A percentile compares a stretch with the other conserved stretches of the same genome.
These are phyloP conservation scores for Agapostemon virescens DNA, from an alignment of 2,888 invertebrate species.

Conservation along the genomic window DNA sequence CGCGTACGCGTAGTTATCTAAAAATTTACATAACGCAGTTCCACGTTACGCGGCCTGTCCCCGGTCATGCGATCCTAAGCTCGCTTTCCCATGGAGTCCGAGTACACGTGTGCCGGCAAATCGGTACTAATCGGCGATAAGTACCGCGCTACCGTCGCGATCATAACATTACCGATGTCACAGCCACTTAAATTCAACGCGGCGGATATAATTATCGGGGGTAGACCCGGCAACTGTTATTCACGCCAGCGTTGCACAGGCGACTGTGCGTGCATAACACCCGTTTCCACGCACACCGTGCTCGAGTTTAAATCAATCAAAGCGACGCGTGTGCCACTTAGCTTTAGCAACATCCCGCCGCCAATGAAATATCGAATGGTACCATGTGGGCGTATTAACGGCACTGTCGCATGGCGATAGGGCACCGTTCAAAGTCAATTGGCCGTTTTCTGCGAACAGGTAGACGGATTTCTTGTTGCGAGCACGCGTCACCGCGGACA, in stretches of 20 bases:
- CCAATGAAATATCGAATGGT: conserved; percentile 41
- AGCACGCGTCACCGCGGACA: conserved; percentile 41
- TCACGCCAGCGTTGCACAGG: conserved; percentile 1
- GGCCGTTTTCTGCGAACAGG: conserved; percentile 46
- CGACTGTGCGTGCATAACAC: neutral
- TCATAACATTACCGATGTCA: conserved; percentile 18
- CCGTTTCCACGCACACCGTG: conserved; percentile 22
- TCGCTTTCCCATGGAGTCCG: neutral
- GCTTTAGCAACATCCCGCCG: conserved; percentile 45
- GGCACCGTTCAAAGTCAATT: conserved; percentile 35
- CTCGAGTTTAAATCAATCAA: conserved; percentile 49
- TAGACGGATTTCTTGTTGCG: conserved; percentile 41
- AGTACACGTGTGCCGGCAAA: neutral
- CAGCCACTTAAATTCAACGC: conserved; percentile 17
- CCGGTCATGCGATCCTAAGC: neutral
- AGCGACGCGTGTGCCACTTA: conserved; percentile 32
- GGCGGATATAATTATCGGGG: conserved; percentile 30
- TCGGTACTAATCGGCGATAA: conserved; percentile 21
- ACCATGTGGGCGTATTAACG: conserved; percentile 47
- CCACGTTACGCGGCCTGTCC: neutral
- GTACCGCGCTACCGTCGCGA: neutral
- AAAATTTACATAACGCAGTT: neutral
- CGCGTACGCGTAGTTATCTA: neutral
- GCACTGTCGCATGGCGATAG: conserved; percentile 26
- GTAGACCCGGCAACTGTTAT: conserved; percentile 14